A percentile compares a stretch with the other conserved stretches of the same genome.
Conservation (phyloP, 2,113 vertebrate species). For the Halichoeres trimaculatus region DNA sequence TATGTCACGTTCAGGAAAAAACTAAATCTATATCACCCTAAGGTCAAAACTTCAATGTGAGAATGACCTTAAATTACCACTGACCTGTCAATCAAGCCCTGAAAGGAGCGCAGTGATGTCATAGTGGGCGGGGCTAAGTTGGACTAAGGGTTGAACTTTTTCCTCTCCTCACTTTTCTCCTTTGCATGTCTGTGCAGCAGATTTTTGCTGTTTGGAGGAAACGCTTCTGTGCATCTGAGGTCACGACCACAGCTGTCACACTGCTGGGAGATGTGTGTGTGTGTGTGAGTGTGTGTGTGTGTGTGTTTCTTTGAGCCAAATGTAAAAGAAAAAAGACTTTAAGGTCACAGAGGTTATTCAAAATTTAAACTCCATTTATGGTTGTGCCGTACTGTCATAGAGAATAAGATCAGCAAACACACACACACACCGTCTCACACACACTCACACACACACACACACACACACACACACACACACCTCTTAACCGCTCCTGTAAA, state of each 20-base stretch:
- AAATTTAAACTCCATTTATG: slow-evolving; percentile 64
- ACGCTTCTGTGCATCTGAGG: slow-evolving; percentile 49
- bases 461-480: slow-evolving; percentile 15
- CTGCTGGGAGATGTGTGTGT: slow-evolving; percentile 17
- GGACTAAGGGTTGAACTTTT: too few relatives aligned
- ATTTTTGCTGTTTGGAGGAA: slow-evolving; percentile 44
- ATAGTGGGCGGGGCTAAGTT: too few relatives aligned
- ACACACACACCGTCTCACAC: background rate
- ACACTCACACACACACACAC: too few relatives aligned
- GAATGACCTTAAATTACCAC: too few relatives aligned
- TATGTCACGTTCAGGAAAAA: too few relatives aligned
- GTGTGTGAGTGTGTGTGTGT: background rate
- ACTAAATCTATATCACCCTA: too few relatives aligned
- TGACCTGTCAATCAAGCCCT: too few relatives aligned
- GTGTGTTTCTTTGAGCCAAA: background rate
- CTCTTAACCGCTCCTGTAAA: slow-evolving; percentile 34
- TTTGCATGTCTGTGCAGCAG: slow-evolving; percentile 17
- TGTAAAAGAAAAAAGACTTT: slow-evolving; percentile 34
- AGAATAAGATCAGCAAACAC: slow-evolving; percentile 44
- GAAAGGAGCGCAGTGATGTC: too few relatives aligned
- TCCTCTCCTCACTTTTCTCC: background rate
- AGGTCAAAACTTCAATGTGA: too few relatives aligned
- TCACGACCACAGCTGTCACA: slow-evolving; percentile 69
- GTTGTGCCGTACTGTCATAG: slow-evolving; percentile 45
- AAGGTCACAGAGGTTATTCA: slow-evolving; percentile 50